These are phyloP conservation scores for Aegypius monachus DNA, from an alignment of 2,113 vertebrate genomes.

Conservation along the genomic window DNA sequence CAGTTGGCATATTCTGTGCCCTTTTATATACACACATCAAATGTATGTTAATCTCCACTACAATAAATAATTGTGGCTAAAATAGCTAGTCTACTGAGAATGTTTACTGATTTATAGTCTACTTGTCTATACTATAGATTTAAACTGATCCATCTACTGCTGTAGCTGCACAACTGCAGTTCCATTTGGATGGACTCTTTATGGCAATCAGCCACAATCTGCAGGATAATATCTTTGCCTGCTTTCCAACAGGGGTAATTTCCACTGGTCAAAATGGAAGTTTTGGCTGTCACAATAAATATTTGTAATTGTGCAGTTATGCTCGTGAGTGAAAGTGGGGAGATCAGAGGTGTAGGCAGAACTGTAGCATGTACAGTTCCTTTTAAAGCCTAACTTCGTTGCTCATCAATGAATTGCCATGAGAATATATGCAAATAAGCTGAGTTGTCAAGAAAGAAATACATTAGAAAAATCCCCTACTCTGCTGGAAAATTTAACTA, in stretches of 20 bases:
- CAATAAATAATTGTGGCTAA: conserved; percentile 8
- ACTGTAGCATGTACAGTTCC: neutral
- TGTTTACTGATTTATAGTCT: neutral
- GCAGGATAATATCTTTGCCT: neutral
- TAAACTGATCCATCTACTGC: neutral
- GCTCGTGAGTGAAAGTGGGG: neutral
- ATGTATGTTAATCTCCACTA: neutral
- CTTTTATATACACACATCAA: neutral
- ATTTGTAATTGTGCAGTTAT: neutral
- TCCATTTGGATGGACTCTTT: neutral
- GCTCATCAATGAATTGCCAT: neutral
- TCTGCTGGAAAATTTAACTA: neutral
- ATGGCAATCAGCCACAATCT: neutral
- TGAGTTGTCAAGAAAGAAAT: neutral
- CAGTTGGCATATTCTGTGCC: neutral
- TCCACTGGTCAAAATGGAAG: neutral
- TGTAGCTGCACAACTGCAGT: neutral
- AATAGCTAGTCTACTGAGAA: neutral
- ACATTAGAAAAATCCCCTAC: neutral
- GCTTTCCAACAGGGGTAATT: neutral
- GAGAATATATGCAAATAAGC: neutral
- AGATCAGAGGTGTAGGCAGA: neutral
- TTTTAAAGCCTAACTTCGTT: neutral
- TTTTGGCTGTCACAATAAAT: neutral
- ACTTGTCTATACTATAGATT: neutral